A percentile compares a stretch with the other conserved stretches of the same genome.
phyloP scores from a whole-genome alignment of 2,113 vertebrate species.

The Gavialis gangeticus region DNA sequence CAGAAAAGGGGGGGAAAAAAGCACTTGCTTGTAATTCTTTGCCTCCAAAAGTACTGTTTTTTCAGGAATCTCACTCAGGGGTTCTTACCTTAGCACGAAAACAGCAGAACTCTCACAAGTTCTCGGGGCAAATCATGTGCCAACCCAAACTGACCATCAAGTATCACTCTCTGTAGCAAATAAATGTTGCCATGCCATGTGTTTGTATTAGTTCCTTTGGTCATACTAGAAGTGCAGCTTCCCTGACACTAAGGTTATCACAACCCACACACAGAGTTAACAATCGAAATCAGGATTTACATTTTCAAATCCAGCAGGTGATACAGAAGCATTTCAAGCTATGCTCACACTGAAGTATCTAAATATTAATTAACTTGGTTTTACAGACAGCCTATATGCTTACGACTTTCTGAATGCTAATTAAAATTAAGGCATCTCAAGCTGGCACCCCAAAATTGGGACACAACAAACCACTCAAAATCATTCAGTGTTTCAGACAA shows the following conservation, averaged over 20 bases:
- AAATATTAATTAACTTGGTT: neutral
- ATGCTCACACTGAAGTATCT: neutral
- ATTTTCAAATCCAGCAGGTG: neutral
- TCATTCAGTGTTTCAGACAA: neutral
- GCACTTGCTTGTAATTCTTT: neutral
- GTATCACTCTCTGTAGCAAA: neutral
- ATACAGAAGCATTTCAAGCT: neutral
- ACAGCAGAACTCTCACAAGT: neutral
- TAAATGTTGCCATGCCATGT: neutral
- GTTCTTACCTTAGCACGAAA: neutral
- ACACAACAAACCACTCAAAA: neutral
- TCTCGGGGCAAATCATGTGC: neutral
- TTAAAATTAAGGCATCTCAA: neutral
- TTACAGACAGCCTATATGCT: neutral
- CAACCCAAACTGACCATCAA: neutral
- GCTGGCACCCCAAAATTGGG: neutral
- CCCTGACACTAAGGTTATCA: neutral
- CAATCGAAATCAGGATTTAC: fast-evolving
- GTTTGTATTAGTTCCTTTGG: neutral
- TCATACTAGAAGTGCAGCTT: neutral
- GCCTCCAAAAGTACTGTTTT: neutral
- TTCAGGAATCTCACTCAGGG: neutral
- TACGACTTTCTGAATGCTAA: neutral
- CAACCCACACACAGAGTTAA: neutral
- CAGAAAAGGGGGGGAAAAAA: neutral